Conservation (phyloP, 2,113 vertebrate genomes). For the Saguinus midas region DNA sequence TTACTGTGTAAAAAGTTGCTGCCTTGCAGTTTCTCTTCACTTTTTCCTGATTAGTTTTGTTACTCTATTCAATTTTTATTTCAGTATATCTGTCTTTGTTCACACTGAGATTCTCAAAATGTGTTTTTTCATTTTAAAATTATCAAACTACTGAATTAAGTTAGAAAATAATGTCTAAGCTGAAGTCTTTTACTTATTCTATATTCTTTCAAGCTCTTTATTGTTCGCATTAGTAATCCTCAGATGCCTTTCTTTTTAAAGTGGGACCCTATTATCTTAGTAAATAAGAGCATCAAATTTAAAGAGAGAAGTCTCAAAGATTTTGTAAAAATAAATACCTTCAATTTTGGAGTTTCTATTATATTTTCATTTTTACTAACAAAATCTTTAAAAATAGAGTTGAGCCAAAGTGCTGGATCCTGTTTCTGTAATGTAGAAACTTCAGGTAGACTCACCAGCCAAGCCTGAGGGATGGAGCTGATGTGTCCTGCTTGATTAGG, state of each 20-base stretch:
- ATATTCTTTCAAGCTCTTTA: background rate
- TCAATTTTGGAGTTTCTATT: background rate
- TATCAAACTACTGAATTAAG: background rate
- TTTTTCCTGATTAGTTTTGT: slow-evolving; percentile 42
- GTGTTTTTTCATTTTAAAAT: slow-evolving; percentile 46
- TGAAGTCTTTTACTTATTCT: background rate
- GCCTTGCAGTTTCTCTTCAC: background rate
- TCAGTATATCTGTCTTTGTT: slow-evolving; percentile 15
- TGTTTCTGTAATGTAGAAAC: background rate
- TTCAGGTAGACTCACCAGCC: background rate
- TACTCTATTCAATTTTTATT: slow-evolving; percentile 33
- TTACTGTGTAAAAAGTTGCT: slow-evolving; percentile 43
- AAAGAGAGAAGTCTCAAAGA: background rate
- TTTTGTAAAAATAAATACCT: background rate
- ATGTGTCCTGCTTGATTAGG: background rate
- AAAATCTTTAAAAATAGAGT: slow-evolving; percentile 1
- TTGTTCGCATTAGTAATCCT: background rate
- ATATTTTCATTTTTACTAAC: background rate
- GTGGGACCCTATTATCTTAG: background rate
- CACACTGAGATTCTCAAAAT: slow-evolving; percentile 7
- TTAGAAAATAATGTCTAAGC: slow-evolving; percentile 1
- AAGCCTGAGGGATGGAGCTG: fast-evolving
- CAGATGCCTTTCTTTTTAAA: slow-evolving; percentile 40
- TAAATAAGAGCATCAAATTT: slow-evolving; percentile 11
- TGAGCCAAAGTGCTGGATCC: background rate